A percentile compares a stretch with the other conserved stretches of the same genome.
Evolutionary conservation across 2,888 invertebrate species (phyloP).

Genomic region (Apodemia zela): DNA sequence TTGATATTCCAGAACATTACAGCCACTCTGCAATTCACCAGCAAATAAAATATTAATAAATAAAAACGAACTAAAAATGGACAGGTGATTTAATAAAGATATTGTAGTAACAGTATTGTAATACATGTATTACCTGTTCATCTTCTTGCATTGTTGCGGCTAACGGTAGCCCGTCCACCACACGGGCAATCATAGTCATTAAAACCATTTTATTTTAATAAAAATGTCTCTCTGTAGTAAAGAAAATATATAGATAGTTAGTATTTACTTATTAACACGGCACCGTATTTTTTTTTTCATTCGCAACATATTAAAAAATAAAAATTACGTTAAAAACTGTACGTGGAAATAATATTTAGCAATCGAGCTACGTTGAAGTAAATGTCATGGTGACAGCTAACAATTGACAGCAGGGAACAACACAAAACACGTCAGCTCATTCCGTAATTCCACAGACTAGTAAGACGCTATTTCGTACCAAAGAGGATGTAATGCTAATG

Average conservation of each 20-base stretch:
- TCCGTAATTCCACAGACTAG: no score
- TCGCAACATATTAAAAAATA: conserved; percentile 37
- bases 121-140: conserved; percentile 87
- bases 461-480: no score
- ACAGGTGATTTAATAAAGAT: conserved; percentile 12
- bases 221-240: conserved; percentile 41
- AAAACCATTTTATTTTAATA: conserved; percentile 88
- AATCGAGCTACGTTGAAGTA: conserved; percentile 58
- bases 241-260: conserved; percentile 37
- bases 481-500: no score
- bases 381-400: conserved; percentile 22
- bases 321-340: conserved; percentile 42
- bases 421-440: conserved; percentile 61
- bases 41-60: conserved; percentile 51
- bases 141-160: conserved; percentile 99
- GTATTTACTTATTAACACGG: conserved; percentile 34
- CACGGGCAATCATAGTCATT: conserved; percentile 98
- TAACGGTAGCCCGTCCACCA: conserved; percentile 95
- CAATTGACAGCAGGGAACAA: conserved; percentile 36
- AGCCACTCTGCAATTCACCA: conserved; percentile 88
- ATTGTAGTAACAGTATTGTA: neutral
- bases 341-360: conserved; percentile 41
- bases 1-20: conserved; percentile 97
- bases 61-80: conserved; percentile 34
- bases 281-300: conserved; percentile 62